These are phyloP conservation scores for Drosophila erecta DNA, from an alignment of 1,140 invertebrate species.

Conservation along the genomic window DNA sequence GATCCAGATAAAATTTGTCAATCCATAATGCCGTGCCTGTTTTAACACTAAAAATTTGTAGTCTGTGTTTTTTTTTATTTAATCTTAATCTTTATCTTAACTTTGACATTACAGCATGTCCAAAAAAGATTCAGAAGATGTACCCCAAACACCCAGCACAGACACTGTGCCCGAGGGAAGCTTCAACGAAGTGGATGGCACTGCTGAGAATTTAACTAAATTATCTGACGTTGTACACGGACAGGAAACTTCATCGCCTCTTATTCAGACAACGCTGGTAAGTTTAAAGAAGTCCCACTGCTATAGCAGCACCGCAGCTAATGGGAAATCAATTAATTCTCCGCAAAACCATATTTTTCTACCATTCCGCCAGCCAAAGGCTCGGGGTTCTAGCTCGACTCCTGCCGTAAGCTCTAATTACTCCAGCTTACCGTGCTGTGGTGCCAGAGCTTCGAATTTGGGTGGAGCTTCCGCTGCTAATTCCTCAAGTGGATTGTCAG, in stretches of 20 bases:
- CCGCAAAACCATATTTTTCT: slow-evolving; percentile 5
- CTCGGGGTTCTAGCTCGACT: slow-evolving; percentile 67
- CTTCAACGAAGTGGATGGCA: slow-evolving; percentile 73
- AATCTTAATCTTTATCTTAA: background rate
- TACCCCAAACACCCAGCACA: slow-evolving; percentile 76
- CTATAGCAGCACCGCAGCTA: slow-evolving; percentile 6
- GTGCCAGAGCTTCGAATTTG: slow-evolving; percentile 59
- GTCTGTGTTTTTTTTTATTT: background rate
- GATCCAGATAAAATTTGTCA: too few species aligned
- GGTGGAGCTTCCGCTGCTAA: slow-evolving; percentile 24
- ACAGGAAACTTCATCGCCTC: slow-evolving; percentile 62
- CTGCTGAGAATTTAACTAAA: slow-evolving; percentile 73
- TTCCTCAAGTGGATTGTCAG: slow-evolving; percentile 39
- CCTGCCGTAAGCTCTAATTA: slow-evolving; percentile 74
- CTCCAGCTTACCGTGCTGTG: slow-evolving; percentile 83
- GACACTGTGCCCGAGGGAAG: slow-evolving; percentile 75
- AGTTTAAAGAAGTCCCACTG: slow-evolving; percentile 8
- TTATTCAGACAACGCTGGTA: slow-evolving; percentile 81
- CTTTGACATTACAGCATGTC: slow-evolving; percentile 57
- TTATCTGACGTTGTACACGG: slow-evolving; percentile 69
- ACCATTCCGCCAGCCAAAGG: slow-evolving; percentile 66
- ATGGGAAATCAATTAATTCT: slow-evolving; percentile 63
- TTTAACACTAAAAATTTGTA: too few species aligned
- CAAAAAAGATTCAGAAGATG: slow-evolving; percentile 79
- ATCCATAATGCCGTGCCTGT: too few species aligned